Evolutionary conservation across 2,113 vertebrate species (phyloP).

Genomic region (Porphyrio hochstetteri): DNA sequence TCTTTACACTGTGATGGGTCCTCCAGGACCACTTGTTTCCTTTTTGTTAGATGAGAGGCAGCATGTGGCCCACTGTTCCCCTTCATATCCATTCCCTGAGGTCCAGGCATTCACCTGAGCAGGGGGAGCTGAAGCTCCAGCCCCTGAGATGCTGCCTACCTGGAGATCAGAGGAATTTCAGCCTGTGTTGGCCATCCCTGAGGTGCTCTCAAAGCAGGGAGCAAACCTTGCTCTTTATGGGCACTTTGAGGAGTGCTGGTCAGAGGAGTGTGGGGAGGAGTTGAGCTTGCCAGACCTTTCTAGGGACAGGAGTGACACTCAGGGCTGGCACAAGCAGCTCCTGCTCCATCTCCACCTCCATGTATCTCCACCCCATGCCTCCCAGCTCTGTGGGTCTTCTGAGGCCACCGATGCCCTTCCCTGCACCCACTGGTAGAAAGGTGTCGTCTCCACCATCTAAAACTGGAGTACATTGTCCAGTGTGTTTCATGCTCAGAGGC

Average conservation of each 20-base stretch:
- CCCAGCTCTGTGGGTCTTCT: rapidly evolving
- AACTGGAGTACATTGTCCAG: not conserved
- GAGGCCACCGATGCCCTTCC: not conserved
- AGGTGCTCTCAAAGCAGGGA: not conserved
- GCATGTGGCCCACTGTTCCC: not conserved
- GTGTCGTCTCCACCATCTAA: not conserved
- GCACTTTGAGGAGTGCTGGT: not conserved
- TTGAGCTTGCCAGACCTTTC: not conserved
- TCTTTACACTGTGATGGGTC: not conserved
- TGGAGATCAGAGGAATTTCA: not conserved
- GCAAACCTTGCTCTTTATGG: not conserved
- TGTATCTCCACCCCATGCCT: rapidly evolving
- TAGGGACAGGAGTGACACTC: not conserved
- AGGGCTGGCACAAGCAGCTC: not conserved
- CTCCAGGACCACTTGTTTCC: not conserved
- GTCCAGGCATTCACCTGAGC: not conserved
- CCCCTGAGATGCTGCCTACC: not conserved
- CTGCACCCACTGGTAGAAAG: not conserved
- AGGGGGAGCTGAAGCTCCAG: not conserved
- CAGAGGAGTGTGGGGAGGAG: not conserved
- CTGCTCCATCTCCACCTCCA: not conserved
- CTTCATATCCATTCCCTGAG: not conserved
- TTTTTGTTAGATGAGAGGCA: not conserved
- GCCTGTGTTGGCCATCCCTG: not conserved
- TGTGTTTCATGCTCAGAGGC: not conserved